A percentile compares a stretch with the other conserved stretches of the same genome.
Conservation (phyloP, 2,797 vertebrate species). For the Acanthurus leucopareius region DNA sequence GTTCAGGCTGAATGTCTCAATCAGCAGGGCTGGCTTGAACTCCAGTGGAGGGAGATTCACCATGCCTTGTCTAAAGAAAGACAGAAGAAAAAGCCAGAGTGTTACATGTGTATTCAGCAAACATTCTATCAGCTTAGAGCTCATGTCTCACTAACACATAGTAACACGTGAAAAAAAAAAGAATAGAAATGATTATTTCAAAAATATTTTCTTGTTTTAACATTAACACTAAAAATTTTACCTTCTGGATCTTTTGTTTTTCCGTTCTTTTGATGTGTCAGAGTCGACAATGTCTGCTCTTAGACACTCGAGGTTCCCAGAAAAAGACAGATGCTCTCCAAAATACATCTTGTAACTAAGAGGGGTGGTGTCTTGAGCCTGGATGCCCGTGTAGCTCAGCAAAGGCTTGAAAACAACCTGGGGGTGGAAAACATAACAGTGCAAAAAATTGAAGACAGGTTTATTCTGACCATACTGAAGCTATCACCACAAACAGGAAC, state of each 20-base stretch:
- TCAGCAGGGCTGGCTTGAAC: constrained; percentile 96
- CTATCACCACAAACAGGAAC: neutral
- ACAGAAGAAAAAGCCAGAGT: neutral
- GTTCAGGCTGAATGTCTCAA: constrained; percentile 97
- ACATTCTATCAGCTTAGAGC: neutral
- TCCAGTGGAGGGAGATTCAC: constrained; percentile 94
- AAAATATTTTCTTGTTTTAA: neutral
- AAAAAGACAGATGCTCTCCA: constrained; percentile 97
- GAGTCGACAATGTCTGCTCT: constrained; percentile 98
- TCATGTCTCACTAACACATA: rapidly evolving
- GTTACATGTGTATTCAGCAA: neutral
- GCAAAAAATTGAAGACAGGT: neutral
- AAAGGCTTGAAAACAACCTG: constrained; percentile 98
- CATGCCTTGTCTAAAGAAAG: constrained; percentile 89
- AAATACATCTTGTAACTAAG: constrained; percentile 99
- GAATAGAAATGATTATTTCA: neutral
- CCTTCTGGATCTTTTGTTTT: constrained; percentile 93
- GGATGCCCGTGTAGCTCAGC: constrained; percentile 94
- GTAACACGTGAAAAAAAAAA: neutral
- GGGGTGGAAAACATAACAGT: constrained; percentile 4
- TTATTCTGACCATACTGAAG: neutral
- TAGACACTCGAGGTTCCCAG: constrained; percentile 96
- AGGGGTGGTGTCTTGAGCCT: constrained; percentile 94
- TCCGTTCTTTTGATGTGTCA: constrained; percentile 97
- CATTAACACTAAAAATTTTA: constrained; percentile 57